phyloP scores from a whole-genome alignment of 2,113 vertebrate genomes.

The Lethenteron camtschaticum region DNA sequence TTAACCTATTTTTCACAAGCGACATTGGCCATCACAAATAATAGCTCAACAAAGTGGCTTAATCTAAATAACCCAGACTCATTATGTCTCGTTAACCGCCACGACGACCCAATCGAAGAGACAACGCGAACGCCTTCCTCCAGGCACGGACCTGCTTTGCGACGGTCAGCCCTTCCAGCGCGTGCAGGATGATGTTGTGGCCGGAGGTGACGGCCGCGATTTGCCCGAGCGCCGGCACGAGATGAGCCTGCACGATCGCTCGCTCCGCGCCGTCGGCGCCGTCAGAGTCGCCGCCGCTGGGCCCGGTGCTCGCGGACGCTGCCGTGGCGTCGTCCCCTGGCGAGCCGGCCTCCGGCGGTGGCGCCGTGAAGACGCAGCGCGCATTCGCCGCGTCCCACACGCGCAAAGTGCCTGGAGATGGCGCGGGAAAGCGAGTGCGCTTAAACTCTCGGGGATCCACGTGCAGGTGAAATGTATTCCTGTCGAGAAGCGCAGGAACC shows the following conservation, averaged over 20 bases:
- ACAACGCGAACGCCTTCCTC: too few relatives aligned
- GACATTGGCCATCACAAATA: too few relatives aligned
- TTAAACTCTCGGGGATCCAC: too few relatives aligned
- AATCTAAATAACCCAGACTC: too few relatives aligned
- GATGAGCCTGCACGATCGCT: slow-evolving; percentile 36
- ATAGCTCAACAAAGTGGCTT: too few relatives aligned
- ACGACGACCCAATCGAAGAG: too few relatives aligned
- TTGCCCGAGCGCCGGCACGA: slow-evolving; percentile 24
- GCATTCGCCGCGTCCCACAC: slow-evolving; percentile 53
- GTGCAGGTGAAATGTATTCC: too few relatives aligned
- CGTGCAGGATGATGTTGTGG: slow-evolving; percentile 62
- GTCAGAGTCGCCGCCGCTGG: slow-evolving; percentile 13
- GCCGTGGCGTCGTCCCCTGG: neutral
- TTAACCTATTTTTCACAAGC: too few relatives aligned
- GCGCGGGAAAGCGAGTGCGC: too few relatives aligned
- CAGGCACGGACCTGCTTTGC: slow-evolving; percentile 40
- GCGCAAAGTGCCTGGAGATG: slow-evolving; percentile 29
- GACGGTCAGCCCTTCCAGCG: slow-evolving; percentile 33
- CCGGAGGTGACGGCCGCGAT: slow-evolving; percentile 47
- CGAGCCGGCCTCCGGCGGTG: slow-evolving; percentile 12
- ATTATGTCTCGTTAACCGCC: too few relatives aligned
- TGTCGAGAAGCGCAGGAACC: too few relatives aligned
- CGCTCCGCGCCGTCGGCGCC: slow-evolving; percentile 24
- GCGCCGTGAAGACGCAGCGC: slow-evolving; percentile 42
- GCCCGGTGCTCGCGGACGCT: too few relatives aligned